These are phyloP conservation scores for Penaeus japonicus DNA, from an alignment of 1,140 invertebrate genomes.

Conservation along the genomic window DNA sequence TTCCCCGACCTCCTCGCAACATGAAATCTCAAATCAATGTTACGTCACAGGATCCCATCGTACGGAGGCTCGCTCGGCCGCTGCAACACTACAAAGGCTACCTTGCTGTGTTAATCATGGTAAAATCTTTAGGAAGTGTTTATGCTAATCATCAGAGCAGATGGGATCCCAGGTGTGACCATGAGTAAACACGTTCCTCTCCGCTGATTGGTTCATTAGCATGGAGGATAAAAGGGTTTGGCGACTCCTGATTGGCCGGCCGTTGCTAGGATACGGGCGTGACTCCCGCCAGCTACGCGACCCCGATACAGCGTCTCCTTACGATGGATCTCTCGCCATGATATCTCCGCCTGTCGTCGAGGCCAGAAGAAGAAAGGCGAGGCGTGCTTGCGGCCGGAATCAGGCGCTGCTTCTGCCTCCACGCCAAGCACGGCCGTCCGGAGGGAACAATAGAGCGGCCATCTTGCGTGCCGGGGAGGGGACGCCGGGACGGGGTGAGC, in stretches of 20 bases:
- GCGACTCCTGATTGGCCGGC: neutral
- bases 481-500: neutral
- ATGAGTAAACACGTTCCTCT: neutral
- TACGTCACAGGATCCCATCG: too few species aligned
- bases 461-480: neutral
- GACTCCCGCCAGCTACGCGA: neutral
- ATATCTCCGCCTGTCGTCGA: too few species aligned
- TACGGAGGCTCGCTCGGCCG: too few species aligned
- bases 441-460: neutral
- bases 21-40: too few species aligned
- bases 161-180: slow-evolving; percentile 22
- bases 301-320: neutral
- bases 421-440: neutral
- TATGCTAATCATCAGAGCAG: slow-evolving; percentile 3
- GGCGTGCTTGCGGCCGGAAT: neutral
- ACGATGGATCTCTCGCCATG: too few species aligned
- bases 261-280: slow-evolving; percentile 24
- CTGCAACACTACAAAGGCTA: too few species aligned
- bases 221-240: neutral
- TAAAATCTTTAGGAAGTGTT: too few species aligned
- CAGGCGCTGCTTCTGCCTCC: neutral
- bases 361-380: neutral
- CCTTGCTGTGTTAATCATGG: too few species aligned
- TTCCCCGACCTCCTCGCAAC: too few species aligned
- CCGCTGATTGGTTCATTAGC: slow-evolving; percentile 4